Conservation (phyloP, 2,888 invertebrate species). For the Muscina levida region DNA sequence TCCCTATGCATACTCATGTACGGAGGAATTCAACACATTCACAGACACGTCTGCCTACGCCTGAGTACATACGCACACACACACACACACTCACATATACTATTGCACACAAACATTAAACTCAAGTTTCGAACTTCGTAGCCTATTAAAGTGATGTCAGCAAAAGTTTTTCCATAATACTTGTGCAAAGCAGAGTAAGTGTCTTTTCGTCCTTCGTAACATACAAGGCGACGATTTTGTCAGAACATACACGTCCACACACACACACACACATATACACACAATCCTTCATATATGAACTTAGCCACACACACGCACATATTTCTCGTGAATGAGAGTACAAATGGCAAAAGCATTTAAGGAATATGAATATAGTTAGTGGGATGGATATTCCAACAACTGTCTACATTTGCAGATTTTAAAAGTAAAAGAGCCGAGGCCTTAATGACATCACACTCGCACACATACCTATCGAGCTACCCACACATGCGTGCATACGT, state of each 20-base stretch:
- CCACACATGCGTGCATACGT: not conserved
- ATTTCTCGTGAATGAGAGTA: too few relatives aligned
- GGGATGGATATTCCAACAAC: not conserved
- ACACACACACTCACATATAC: constrained; percentile 11
- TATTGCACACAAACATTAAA: not conserved
- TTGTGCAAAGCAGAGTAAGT: constrained; percentile 32
- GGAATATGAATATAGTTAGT: too few relatives aligned
- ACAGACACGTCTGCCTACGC: not conserved
- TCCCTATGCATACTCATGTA: not conserved
- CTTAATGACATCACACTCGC: not conserved
- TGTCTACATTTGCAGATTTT: not conserved
- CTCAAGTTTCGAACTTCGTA: not conserved
- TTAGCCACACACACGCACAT: too few relatives aligned
- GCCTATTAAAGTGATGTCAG: constrained; percentile 20
- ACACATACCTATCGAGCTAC: not conserved
- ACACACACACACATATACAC: too few relatives aligned
- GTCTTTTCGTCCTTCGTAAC: constrained; percentile 40
- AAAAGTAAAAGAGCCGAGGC: too few relatives aligned
- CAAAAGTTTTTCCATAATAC: constrained; percentile 46
- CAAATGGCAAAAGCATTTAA: too few relatives aligned
- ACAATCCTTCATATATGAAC: too few relatives aligned
- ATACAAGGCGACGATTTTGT: not conserved
- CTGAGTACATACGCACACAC: not conserved
- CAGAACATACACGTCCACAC: too few relatives aligned
- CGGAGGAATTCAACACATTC: not conserved